A percentile compares a stretch with the other conserved stretches of the same genome.
phyloP scores from a whole-genome alignment of 1,140 invertebrate genomes.

The Ruditapes philippinarum region DNA sequence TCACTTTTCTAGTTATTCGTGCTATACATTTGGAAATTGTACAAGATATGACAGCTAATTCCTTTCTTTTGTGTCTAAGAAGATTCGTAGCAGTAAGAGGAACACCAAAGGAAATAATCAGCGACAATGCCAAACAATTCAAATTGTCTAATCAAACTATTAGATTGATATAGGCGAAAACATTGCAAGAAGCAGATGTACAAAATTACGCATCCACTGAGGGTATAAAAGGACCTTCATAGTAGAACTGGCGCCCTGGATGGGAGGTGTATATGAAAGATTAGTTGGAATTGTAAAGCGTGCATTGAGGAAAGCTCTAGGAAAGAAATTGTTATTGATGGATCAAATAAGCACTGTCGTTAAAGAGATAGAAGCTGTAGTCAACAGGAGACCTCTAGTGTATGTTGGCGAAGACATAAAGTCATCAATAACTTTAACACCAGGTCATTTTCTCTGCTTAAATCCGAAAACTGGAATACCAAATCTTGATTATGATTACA shows the following conservation, averaged over 20 bases:
- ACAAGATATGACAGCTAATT: slow-evolving; percentile 18
- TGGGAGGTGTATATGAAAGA: background rate
- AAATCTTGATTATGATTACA: background rate
- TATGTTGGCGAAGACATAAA: slow-evolving; percentile 18
- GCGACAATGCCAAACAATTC: slow-evolving; percentile 22
- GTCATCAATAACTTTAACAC: background rate
- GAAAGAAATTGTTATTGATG: background rate
- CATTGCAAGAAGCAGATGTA: background rate
- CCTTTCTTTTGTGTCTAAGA: slow-evolving; percentile 2
- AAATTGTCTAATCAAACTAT: background rate
- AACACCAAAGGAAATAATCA: background rate
- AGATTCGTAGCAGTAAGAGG: slow-evolving; percentile 1
- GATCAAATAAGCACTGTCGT: background rate
- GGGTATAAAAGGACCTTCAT: background rate
- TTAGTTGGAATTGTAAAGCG: background rate
- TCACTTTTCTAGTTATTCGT: slow-evolving; percentile 21
- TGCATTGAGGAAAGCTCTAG: too few species aligned
- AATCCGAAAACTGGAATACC: slow-evolving; percentile 1
- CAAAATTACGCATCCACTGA: background rate
- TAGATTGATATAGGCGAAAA: background rate
- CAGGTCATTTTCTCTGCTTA: background rate
- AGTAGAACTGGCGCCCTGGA: background rate
- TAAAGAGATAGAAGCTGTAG: slow-evolving; percentile 21
- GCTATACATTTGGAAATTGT: slow-evolving; percentile 4
- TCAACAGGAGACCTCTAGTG: background rate